Evolutionary conservation across 2,113 vertebrate species (phyloP), one percentile per base, ranked within the genome.

Genomic region (Notothenia rossii): DNA sequence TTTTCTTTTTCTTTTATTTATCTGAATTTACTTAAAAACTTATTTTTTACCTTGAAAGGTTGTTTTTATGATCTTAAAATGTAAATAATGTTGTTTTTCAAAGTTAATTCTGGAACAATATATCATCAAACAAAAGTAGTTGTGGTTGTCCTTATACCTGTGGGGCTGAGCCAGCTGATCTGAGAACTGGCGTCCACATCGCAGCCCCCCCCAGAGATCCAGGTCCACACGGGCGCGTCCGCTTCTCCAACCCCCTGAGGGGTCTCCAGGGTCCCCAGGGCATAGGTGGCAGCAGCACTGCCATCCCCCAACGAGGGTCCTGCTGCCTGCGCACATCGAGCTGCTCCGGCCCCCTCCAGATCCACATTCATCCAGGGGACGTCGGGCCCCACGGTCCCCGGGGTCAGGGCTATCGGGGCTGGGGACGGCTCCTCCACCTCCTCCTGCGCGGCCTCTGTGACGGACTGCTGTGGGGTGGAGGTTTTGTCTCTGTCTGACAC

Each of bases 281-380:
- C 88, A 54, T 96, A 96, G 0, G 88, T 82, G 29, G 96, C 96
- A 10, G 95, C 95, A 0, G 92, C 48, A 0, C 95, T 90, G 0
- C 84, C 81, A 0, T 90, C 84, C 8, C 69, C 75, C 10, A 55
- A 7, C 0, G 53, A 65, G 2, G 29, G 3, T 33, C 45, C 72
- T 6, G 62, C 72, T 2, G 12, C 60, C 45, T 49, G 0, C 72
- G 60, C 4, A 3, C 89, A 88, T 12, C 86, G 79, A 1, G 95
- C 72, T 0, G 86, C 88, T 13, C 88, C 94, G 1, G 95, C 93
- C 62, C 97, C 97, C 84, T 97, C 97, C 82, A 99, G 91, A 82
- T 99, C 98, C 46, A 98, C 97, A 11, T 96, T 98, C 86, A 96
- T 98, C 97, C 97, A 99, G 56, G 95, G 96, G 56, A 94, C 85